Evolutionary conservation across 1,140 invertebrate species (phyloP).

Genomic region (Dreissena rostriformis): DNA sequence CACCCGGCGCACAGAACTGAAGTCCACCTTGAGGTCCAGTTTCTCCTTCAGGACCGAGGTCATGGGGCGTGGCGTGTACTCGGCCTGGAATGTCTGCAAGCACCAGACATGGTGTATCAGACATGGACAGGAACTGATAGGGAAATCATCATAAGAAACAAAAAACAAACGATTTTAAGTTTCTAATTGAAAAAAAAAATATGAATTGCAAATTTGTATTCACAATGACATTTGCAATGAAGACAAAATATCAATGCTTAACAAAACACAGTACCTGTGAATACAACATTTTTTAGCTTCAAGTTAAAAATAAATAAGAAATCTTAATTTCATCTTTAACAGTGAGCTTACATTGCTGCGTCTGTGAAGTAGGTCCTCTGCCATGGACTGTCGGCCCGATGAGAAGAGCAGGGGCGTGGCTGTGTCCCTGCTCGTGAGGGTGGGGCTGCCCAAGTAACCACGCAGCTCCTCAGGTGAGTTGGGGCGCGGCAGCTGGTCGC

Average conservation of each 20-base stretch:
- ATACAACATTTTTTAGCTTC: too few species aligned
- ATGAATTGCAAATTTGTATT: too few species aligned
- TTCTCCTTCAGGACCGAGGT: constrained; percentile 73
- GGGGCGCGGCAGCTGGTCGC: constrained; percentile 60
- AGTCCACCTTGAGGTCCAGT: constrained; percentile 69
- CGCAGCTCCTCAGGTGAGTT: constrained; percentile 63
- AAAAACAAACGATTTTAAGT: too few species aligned
- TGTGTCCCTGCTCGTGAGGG: constrained; percentile 37
- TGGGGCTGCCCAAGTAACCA: not conserved
- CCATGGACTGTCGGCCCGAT: constrained; percentile 14
- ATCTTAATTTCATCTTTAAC: too few species aligned
- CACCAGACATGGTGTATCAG: too few species aligned
- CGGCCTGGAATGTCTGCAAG: not conserved
- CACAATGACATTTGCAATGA: too few species aligned
- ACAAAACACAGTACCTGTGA: too few species aligned
- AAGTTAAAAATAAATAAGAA: too few species aligned
- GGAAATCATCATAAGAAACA: too few species aligned
- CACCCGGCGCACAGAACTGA: constrained; percentile 54
- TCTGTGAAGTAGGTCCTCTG: constrained; percentile 13
- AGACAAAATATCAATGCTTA: too few species aligned
- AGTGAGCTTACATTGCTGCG: not conserved
- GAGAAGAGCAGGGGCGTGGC: constrained; percentile 62
- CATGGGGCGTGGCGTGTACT: constrained; percentile 65
- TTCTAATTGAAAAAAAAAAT: constrained; percentile 24
- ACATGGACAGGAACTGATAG: not conserved